Evolutionary conservation across 1,140 invertebrate genomes (phyloP), one percentile per base, ranked within the genome.

Genomic region (Achroia grisella): DNA sequence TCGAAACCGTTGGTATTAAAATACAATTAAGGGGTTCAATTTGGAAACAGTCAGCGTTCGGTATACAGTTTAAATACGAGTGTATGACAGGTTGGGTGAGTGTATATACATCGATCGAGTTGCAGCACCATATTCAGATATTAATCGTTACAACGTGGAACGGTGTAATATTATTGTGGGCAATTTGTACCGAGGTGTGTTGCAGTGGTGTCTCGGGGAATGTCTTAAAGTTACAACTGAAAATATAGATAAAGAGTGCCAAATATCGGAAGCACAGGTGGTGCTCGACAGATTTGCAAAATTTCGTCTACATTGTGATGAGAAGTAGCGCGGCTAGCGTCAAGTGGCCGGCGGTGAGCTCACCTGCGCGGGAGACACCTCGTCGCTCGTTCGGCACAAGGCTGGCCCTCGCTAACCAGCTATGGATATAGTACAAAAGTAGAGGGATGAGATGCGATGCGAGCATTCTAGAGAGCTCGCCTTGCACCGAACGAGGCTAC

Each of bases 211-310:
- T 67, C 35, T 52, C 40, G 44, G 48, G 17, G 53, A 47, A 51
- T 57, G 56, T 70, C 56, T 62, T 48, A 68, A 37, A 23, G 17
- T 44, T 61, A 39, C 29, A 70, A 74, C 58, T 66, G 47, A 72
- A 74, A 77, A 71, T 23, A 76, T 69, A 73, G 67, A 78, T 66
- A 63, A 77, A 74, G 62, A 73, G 76, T 81, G 77, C 77, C 75
- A 77, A 70, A 81, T 79, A 77, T 74, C 59, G 63, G 52, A 83
- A 84, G 80, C 80, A 84, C 80, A 80, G 62, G 71, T 70, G 71
- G 77, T 81, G 77, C 76, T 80, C 59, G 63, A 72, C 48, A 76
- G 65, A 60, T 65, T 70, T 70, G 74, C 73, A 63, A 68, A 78
- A 75, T 77, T 77, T 77, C 48, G 71, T 66, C 75, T 79, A 83